Evolutionary conservation across 2,888 invertebrate species (phyloP).

Genomic region (Gymnosoma rotundatum): DNA sequence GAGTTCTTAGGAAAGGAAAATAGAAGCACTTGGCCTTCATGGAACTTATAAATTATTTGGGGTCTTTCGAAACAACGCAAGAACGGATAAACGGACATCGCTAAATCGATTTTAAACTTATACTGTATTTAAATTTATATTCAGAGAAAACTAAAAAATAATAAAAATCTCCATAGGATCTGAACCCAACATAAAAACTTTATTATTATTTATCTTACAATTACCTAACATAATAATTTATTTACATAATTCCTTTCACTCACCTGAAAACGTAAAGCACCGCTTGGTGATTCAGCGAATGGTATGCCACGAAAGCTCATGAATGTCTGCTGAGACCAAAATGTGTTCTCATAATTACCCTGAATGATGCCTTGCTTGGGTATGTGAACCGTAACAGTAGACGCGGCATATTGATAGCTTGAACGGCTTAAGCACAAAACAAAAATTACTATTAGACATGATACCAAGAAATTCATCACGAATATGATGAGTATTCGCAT

Average conservation of each 20-base stretch:
- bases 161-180: too few relatives aligned
- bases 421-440: conserved; percentile 23
- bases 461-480: conserved; percentile 39
- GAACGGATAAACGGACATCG: too few relatives aligned
- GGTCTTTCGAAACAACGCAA: too few relatives aligned
- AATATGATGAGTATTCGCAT: conserved; percentile 26
- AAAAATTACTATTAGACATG: background rate
- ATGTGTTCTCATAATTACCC: conserved; percentile 75
- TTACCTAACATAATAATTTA: too few relatives aligned
- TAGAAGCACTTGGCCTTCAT: too few relatives aligned
- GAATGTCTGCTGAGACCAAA: conserved; percentile 77
- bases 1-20: too few relatives aligned
- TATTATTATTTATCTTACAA: too few relatives aligned
- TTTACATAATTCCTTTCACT: background rate
- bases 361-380: conserved; percentile 76
- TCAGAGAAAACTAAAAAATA: too few relatives aligned
- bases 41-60: too few relatives aligned
- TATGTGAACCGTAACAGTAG: conserved; percentile 71
- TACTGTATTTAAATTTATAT: too few relatives aligned
- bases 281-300: conserved; percentile 79
- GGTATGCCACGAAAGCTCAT: conserved; percentile 80
- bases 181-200: too few relatives aligned
- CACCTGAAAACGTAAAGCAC: conserved; percentile 77
- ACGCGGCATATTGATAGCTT: conserved; percentile 1
- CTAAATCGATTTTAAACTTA: too few relatives aligned